A percentile compares a stretch with the other conserved stretches of the same genome.
Conservation (phyloP, 2,113 vertebrate species). For the Pterocles gutturalis region DNA sequence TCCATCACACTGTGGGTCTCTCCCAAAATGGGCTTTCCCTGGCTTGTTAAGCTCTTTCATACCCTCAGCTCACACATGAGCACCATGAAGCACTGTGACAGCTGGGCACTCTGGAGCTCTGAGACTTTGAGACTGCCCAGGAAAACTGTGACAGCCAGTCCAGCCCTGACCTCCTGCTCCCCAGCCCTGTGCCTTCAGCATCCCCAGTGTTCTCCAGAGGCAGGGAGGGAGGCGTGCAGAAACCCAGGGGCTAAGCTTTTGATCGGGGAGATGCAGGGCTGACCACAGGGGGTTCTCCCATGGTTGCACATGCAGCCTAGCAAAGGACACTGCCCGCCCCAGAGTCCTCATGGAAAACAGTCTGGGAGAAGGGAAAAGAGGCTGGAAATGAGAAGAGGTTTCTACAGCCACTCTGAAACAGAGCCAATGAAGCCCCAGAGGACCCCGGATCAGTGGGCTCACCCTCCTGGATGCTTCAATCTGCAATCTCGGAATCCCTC, state of each 20-base stretch:
- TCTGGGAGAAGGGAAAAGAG: neutral
- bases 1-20: neutral
- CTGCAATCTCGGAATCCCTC: accelerated
- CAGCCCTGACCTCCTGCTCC: neutral
- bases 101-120: neutral
- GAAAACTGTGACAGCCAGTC: neutral
- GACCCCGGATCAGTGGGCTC: neutral
- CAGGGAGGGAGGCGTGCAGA: accelerated
- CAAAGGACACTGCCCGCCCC: accelerated
- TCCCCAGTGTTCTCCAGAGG: accelerated
- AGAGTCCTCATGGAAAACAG: accelerated
- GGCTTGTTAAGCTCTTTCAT: neutral
- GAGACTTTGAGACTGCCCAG: neutral
- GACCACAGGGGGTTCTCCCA: neutral
- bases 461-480: neutral
- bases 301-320: neutral
- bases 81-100: neutral
- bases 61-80: neutral
- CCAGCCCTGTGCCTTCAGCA: neutral
- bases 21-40: neutral
- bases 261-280: neutral
- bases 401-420: neutral
- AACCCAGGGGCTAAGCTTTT: neutral
- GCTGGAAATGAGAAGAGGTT: neutral
- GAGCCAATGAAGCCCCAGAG: neutral